Base-by-base conservation (phyloP, 2,113 vertebrate species). In the Corvus cornix region DNA sequence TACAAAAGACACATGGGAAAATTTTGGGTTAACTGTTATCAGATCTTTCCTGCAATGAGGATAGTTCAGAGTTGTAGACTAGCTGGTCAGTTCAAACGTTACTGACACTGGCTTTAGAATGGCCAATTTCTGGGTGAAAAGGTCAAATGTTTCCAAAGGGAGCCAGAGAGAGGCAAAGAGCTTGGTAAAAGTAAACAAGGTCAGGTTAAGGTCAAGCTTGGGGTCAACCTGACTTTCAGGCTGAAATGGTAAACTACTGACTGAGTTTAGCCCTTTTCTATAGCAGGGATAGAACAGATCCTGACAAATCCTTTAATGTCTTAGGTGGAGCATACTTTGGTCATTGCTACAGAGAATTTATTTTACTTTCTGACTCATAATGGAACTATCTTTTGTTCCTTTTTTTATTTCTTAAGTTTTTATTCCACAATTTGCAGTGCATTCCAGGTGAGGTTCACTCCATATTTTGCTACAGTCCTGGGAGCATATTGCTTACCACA, bases 171-270 rank as follows among this genome's bases (percentile, higher is more conserved):
- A 83, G 48, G 74, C 21, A 18, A 53, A 87, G 93, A 87, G 92
- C 81, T 62, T 73, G 31, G 85, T 91, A 88, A 76, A 97, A 89
- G 90, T 95, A 90, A 92, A 94, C 87, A 96, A 95, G 96, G 97
- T 97, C 95, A 79, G 90, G 76, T n/a, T 93, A 95, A 96, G 97
- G 97, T 96, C 96, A 96, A 28, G 75, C 86, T 55, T 79, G 88
- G 92, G 96, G 79, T 97, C 96, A 96, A 2, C 70, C 81, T 66
- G 93, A 95, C 94, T 97, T 97, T 95, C 76, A 46, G 93, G 63
- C 89, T 95, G 88, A 95, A 97, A 97, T 93, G 96, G 95, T 96
- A 94, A 95, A 95, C 93, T 84, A 74, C 89, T 96, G 95, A 84
- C 94, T 83, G 95, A 86, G 76, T 91, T 91, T 93, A 94, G 90